Conservation (phyloP, 2,888 invertebrate genomes). For the Nyleta sp. region DNA sequence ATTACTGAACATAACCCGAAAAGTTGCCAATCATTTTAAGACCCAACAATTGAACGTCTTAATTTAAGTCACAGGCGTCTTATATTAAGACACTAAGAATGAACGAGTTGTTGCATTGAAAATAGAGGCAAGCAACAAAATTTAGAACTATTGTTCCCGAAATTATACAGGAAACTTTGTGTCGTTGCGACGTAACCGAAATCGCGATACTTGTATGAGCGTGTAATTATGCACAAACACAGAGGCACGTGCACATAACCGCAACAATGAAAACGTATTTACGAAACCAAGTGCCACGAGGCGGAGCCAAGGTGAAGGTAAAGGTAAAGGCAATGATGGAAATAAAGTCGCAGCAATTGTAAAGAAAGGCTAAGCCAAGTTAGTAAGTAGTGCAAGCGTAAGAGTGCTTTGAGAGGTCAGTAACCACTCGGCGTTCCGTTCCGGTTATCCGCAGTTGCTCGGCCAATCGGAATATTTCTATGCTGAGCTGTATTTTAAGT, state of each 20-base stretch:
- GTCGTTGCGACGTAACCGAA: not conserved
- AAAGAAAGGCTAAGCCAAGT: conserved; percentile 74
- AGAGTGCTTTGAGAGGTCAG: conserved; percentile 79
- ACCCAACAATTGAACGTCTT: no score
- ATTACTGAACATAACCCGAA: no score
- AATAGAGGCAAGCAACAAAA: no score
- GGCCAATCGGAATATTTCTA: conserved; percentile 71
- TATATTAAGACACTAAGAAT: no score
- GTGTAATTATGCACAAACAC: conserved; percentile 13
- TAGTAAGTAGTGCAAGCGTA: conserved; percentile 82
- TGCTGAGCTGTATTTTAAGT: conserved; percentile 66
- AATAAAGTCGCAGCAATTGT: conserved; percentile 68
- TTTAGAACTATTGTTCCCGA: no score
- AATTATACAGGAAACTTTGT: not conserved
- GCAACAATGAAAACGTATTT: conserved; percentile 46
- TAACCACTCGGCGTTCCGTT: conserved; percentile 77
- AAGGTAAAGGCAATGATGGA: conserved; percentile 71
- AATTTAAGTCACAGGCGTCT: no score
- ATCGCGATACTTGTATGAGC: not conserved
- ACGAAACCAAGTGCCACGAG: conserved; percentile 51
- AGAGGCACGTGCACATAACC: conserved; percentile 21
- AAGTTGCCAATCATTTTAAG: no score
- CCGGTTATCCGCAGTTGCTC: conserved; percentile 74
- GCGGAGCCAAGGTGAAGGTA: conserved; percentile 76
- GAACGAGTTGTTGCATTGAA: no score